A percentile compares a stretch with the other conserved stretches of the same genome.
Evolutionary conservation across 30 jellyfish, hydroid and myxozoan genomes (phyloP).

Genomic region (Calvadosia cruxmelitensis): DNA sequence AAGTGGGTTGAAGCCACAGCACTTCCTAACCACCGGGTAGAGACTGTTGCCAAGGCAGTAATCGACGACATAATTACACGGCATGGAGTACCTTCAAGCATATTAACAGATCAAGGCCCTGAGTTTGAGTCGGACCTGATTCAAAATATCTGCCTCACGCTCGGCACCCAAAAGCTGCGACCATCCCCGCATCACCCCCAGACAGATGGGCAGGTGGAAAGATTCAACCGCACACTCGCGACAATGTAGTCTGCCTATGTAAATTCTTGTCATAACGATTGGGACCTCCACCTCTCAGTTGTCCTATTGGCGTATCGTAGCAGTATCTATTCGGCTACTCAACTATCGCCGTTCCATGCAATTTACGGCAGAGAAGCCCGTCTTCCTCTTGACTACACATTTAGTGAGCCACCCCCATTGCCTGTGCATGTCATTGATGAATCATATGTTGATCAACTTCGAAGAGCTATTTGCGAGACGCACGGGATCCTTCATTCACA

Average conservation of each 20-base stretch:
- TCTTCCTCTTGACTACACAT: background rate
- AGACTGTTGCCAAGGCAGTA: background rate
- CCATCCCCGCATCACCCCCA: too few species aligned
- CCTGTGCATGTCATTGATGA: background rate
- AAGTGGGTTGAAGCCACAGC: background rate
- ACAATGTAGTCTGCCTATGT: background rate
- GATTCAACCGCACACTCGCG: background rate
- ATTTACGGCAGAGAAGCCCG: background rate
- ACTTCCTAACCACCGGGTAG: background rate
- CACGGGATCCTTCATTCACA: too few species aligned
- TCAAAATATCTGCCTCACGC: too few species aligned
- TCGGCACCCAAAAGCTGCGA: too few species aligned
- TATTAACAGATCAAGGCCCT: background rate
- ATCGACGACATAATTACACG: background rate
- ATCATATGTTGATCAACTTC: background rate
- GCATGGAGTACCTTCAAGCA: background rate
- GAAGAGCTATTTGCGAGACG: background rate
- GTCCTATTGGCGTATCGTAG: background rate
- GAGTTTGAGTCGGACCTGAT: background rate
- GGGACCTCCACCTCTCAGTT: background rate
- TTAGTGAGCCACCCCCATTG: background rate
- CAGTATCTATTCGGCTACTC: background rate
- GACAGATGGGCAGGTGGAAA: too few species aligned
- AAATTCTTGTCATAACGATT: background rate
- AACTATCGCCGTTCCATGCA: background rate